Conservation (phyloP, 1,140 invertebrate species). For the Drosophila miranda region DNA sequence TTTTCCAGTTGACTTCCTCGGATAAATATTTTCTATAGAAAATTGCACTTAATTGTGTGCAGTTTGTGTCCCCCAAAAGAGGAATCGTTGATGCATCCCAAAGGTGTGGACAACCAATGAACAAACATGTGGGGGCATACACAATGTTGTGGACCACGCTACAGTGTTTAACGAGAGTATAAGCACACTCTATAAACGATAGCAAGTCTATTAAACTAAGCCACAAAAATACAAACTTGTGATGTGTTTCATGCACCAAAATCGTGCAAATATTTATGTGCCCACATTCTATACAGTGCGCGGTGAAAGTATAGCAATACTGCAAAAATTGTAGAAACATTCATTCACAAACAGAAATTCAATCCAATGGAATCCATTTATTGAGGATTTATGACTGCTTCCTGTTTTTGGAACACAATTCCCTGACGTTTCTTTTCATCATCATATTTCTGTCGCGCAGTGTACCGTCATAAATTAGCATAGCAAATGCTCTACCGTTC, state of each 20-base stretch:
- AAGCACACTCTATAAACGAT: background rate
- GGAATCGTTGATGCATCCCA: conserved; percentile 58
- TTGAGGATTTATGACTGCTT: too few relatives aligned
- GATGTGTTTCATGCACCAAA: background rate
- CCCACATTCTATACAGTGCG: too few relatives aligned
- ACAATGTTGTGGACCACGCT: too few relatives aligned
- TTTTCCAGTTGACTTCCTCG: conserved; percentile 69
- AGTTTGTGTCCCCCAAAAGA: conserved; percentile 19
- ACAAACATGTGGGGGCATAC: too few relatives aligned
- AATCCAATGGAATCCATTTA: too few relatives aligned
- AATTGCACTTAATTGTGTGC: conserved; percentile 54
- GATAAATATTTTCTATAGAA: conserved; percentile 31
- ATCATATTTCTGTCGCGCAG: background rate
- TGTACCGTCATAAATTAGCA: background rate
- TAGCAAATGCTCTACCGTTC: conserved; percentile 7
- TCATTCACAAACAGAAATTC: too few relatives aligned
- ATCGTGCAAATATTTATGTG: too few relatives aligned
- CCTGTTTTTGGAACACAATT: too few relatives aligned
- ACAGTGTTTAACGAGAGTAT: too few relatives aligned
- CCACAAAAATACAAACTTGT: too few relatives aligned
- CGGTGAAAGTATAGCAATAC: background rate
- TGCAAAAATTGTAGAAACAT: background rate
- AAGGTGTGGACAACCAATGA: conserved; percentile 37
- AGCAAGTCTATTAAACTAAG: too few relatives aligned
- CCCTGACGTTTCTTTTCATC: too few relatives aligned